These are phyloP conservation scores for Drosophila eohydei DNA, from an alignment of 2,888 invertebrate species.

Conservation along the genomic window DNA sequence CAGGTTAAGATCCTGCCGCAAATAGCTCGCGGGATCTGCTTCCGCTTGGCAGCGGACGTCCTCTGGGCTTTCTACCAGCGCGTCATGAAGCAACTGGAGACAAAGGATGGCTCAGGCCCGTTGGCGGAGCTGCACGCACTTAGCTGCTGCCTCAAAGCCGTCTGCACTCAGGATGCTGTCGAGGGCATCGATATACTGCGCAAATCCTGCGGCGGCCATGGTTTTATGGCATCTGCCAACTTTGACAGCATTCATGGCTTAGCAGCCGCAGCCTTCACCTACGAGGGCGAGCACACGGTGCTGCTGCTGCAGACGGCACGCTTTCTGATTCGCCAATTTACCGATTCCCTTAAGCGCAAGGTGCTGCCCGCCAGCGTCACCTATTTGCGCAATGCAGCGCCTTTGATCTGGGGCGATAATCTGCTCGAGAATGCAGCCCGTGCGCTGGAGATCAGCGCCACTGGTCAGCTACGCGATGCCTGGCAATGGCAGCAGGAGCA, in stretches of 20 bases:
- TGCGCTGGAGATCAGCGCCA: conserved; percentile 85
- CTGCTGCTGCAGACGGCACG: conserved; percentile 94
- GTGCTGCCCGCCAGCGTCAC: conserved; percentile 88
- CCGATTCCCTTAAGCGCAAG: conserved; percentile 87
- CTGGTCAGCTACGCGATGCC: conserved; percentile 88
- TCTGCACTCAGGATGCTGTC: conserved; percentile 90
- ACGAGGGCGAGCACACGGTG: conserved; percentile 98
- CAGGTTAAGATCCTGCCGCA: conserved; percentile 95
- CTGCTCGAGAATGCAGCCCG: conserved; percentile 79
- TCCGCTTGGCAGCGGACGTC: conserved; percentile 90
- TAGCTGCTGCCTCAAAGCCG: conserved; percentile 95
- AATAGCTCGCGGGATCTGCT: conserved; percentile 92
- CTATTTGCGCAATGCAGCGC: conserved; percentile 86
- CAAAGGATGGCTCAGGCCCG: conserved; percentile 84
- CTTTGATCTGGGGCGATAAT: conserved; percentile 55
- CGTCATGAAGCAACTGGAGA: conserved; percentile 90
- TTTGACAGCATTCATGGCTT: conserved; percentile 92
- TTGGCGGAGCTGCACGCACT: conserved; percentile 94
- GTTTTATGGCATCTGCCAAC: conserved; percentile 94
- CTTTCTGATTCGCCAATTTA: conserved; percentile 91
- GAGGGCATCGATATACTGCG: conserved; percentile 93
- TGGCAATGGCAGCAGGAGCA: conserved; percentile 87
- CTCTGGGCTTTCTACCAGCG: conserved; percentile 93
- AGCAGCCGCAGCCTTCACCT: conserved; percentile 94
- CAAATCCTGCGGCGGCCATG: conserved; percentile 97